phyloP scores from a whole-genome alignment of 2,888 invertebrate genomes.

The Pheosia tremula region DNA sequence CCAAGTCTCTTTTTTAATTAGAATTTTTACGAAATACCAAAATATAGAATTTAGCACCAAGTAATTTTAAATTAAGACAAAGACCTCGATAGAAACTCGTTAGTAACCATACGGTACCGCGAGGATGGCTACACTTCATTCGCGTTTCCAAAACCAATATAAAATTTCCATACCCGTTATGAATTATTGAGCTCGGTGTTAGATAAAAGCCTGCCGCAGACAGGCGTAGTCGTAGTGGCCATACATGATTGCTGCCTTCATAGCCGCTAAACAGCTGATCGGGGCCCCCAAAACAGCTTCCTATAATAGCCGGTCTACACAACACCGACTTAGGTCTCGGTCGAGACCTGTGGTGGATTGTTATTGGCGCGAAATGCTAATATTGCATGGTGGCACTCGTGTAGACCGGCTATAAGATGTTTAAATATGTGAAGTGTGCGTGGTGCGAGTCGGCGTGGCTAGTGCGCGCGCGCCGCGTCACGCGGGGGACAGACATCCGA shows the following conservation, averaged over 20 bases:
- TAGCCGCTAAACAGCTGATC: too few species aligned
- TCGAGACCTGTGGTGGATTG: too few species aligned
- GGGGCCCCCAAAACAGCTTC: too few species aligned
- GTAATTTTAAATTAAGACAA: slow-evolving; percentile 19
- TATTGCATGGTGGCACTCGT: too few species aligned
- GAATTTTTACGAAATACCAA: slow-evolving; percentile 22
- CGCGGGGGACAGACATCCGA: slow-evolving; percentile 87
- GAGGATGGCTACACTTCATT: neutral
- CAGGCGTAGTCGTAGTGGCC: neutral
- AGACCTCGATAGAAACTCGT: slow-evolving; percentile 2
- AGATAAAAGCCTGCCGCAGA: neutral
- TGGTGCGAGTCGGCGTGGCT: slow-evolving; percentile 25
- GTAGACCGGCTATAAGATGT: too few species aligned
- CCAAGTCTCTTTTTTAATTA: slow-evolving; percentile 18
- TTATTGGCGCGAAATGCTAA: too few species aligned
- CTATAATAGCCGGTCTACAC: too few species aligned
- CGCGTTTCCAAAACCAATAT: slow-evolving; percentile 1
- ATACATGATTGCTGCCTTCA: too few species aligned
- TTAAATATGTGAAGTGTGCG: neutral
- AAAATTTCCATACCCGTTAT: slow-evolving; percentile 5
- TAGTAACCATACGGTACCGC: neutral
- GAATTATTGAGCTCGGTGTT: neutral
- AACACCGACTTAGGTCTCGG: too few species aligned
- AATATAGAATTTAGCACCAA: slow-evolving; percentile 53
- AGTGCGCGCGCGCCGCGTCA: slow-evolving; percentile 79